Conservation (phyloP, 2,113 vertebrate species). For the Phainopepla nitens region DNA sequence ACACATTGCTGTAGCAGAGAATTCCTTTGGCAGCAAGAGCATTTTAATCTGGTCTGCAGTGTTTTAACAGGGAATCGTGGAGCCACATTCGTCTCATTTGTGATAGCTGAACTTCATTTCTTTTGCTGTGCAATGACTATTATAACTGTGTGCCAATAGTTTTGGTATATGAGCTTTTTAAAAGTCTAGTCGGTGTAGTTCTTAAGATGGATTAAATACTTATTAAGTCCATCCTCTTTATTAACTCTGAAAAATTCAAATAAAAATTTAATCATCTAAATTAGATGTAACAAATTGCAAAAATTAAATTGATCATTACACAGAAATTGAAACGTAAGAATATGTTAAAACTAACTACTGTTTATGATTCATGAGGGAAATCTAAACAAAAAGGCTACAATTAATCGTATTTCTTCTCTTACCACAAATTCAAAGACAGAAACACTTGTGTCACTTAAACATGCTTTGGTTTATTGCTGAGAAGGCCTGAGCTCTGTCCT, state of each 20-base stretch:
- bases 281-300: not conserved
- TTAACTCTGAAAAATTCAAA: not conserved
- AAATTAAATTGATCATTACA: not conserved
- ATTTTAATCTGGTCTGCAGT: not conserved
- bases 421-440: not conserved
- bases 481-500: not conserved
- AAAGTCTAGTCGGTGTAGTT: not conserved
- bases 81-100: not conserved
- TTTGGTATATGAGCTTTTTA: not conserved
- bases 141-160: not conserved
- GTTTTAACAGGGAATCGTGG: not conserved
- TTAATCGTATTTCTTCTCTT: not conserved
- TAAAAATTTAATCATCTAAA: not conserved
- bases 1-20: not conserved
- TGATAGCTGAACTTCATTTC: not conserved
- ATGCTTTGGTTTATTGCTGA: not conserved
- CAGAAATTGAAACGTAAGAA: not conserved
- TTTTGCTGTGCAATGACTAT: not conserved
- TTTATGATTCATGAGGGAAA: not conserved
- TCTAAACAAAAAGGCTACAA: not conserved
- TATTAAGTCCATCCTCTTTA: not conserved
- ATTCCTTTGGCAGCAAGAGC: not conserved
- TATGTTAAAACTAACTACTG: not conserved
- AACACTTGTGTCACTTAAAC: not conserved
- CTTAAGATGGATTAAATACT: not conserved